A percentile compares a stretch with the other conserved stretches of the same genome.
Conservation (phyloP, 2,113 vertebrate genomes). For the Philantomba maxwellii region DNA sequence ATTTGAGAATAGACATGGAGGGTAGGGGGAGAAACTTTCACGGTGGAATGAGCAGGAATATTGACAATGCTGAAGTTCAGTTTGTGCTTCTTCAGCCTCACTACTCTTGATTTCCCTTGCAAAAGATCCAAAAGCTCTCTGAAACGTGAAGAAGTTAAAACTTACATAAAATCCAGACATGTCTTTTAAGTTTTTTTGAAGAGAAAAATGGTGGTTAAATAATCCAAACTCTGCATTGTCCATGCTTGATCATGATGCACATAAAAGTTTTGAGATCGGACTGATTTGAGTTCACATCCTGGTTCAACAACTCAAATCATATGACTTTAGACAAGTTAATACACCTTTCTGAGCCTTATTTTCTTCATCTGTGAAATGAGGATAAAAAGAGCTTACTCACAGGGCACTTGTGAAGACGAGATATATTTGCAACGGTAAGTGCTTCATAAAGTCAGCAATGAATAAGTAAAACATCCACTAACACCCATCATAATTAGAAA, state of each 20-base stretch:
- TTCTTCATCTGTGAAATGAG: not conserved
- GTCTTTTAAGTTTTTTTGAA: not conserved
- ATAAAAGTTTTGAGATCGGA: not conserved
- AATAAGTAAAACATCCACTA: not conserved
- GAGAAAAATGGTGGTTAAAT: not conserved
- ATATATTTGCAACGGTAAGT: not conserved
- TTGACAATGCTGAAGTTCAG: not conserved
- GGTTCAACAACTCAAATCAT: not conserved
- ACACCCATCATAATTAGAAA: not conserved
- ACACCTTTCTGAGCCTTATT: not conserved
- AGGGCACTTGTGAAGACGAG: not conserved
- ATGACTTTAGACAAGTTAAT: not conserved
- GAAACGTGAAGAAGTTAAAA: not conserved
- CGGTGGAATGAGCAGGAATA: not conserved
- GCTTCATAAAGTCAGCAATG: not conserved
- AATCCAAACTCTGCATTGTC: not conserved
- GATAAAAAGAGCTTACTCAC: not conserved
- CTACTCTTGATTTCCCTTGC: not conserved
- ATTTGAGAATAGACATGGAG: conserved; percentile 24
- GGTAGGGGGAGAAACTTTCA: not conserved
- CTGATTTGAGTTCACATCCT: not conserved
- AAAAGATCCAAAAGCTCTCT: not conserved
- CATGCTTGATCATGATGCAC: not conserved
- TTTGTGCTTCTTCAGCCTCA: not conserved
- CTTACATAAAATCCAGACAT: not conserved